A percentile compares a stretch with the other conserved stretches of the same genome.
phyloP scores from a whole-genome alignment of 2,797 vertebrate genomes.

The Euphonia xanthogaster region DNA sequence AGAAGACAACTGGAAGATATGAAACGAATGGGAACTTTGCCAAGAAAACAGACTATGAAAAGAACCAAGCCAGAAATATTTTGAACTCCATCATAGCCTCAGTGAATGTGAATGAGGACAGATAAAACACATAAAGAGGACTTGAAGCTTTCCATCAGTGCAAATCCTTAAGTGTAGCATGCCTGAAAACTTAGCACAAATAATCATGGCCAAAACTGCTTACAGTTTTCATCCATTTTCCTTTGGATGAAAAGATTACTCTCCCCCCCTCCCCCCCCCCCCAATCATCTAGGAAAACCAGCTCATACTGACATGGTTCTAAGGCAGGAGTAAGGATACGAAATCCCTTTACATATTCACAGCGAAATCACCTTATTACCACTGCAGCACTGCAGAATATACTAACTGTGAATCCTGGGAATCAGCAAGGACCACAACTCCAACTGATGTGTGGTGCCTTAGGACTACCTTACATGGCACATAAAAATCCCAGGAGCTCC shows the following conservation, averaged over 20 bases:
- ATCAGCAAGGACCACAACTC: neutral
- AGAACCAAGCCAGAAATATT: neutral
- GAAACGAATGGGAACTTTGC: neutral
- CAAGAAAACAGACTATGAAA: neutral
- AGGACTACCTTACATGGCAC: neutral
- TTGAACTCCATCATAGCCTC: neutral
- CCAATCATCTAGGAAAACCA: neutral
- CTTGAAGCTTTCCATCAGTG: neutral
- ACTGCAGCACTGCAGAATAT: neutral
- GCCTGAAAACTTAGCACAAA: neutral
- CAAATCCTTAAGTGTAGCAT: neutral
- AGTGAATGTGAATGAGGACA: no score
- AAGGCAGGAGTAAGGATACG: neutral
- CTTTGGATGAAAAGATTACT: neutral
- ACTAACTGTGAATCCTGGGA: neutral
- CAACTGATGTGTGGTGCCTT: neutral
- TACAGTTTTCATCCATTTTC: neutral
- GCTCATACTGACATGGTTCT: neutral
- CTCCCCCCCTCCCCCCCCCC: accelerated
- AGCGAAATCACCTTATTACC: neutral
- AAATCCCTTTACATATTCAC: neutral
- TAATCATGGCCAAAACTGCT: neutral
- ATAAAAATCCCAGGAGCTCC: neutral
- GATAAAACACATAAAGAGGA: neutral
- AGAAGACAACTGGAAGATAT: neutral